These are phyloP conservation scores for Plutella xylostella DNA, from an alignment of 2,888 invertebrate genomes.

Conservation along the genomic window DNA sequence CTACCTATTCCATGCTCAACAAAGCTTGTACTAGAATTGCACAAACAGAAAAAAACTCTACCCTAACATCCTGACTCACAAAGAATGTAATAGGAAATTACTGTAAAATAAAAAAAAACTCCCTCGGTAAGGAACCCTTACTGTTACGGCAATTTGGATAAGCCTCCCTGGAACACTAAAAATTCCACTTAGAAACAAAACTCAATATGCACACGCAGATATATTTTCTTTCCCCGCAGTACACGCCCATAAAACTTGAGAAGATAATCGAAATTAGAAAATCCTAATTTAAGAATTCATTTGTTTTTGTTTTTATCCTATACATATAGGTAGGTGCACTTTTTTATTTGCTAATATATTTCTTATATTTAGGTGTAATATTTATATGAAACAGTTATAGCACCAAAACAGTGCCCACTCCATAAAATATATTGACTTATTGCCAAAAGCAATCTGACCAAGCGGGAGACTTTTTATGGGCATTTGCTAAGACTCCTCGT, in stretches of 20 bases:
- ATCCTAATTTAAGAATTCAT: neutral
- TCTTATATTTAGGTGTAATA: too few relatives aligned
- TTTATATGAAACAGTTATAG: neutral
- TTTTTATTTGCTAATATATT: too few relatives aligned
- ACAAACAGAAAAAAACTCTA: constrained; percentile 29
- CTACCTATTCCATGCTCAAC: too few relatives aligned
- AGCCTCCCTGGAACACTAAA: constrained; percentile 54
- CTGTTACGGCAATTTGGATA: constrained; percentile 60
- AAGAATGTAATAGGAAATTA: constrained; percentile 63
- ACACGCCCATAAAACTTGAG: constrained; percentile 16
- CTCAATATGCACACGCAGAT: constrained; percentile 44
- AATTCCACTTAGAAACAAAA: constrained; percentile 52
- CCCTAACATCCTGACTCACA: constrained; percentile 50
- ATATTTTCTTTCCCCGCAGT: constrained; percentile 24
- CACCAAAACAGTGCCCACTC: neutral
- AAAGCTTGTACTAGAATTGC: constrained; percentile 26
- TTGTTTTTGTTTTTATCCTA: neutral
- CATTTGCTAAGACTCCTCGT: constrained; percentile 29
- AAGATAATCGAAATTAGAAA: constrained; percentile 5
- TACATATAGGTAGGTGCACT: too few relatives aligned
- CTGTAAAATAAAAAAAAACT: constrained; percentile 60
- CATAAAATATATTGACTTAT: constrained; percentile 17
- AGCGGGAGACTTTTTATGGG: constrained; percentile 45
- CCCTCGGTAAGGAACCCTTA: constrained; percentile 44
- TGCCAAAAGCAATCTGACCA: neutral